A percentile compares a stretch with the other conserved stretches of the same genome.
Evolutionary conservation across 2,113 vertebrate species (phyloP).

Genomic region (Crotalus tigris): DNA sequence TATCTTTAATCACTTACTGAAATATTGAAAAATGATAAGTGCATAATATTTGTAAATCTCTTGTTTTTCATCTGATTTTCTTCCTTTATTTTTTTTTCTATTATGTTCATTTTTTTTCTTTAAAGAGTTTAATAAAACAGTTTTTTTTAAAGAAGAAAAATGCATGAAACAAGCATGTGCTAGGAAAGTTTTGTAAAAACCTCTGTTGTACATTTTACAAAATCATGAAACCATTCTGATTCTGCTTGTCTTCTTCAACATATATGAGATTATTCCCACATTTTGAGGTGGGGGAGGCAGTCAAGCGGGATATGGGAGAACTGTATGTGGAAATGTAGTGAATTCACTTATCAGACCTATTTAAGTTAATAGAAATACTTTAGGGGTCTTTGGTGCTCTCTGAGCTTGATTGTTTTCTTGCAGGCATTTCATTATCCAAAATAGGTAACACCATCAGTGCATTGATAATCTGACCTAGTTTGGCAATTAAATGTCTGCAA

Average conservation of each 20-base stretch:
- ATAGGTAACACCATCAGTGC: neutral
- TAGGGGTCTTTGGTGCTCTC: neutral
- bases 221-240: neutral
- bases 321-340: neutral
- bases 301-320: neutral
- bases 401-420: neutral
- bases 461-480: neutral
- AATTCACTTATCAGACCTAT: neutral
- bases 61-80: neutral
- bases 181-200: neutral
- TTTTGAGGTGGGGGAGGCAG: neutral
- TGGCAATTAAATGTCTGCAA: neutral
- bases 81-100: neutral
- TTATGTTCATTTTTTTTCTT: neutral
- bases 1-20: neutral
- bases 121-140: neutral
- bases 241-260: neutral
- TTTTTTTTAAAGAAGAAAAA: neutral
- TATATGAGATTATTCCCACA: neutral
- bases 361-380: neutral
- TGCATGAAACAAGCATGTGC: neutral
- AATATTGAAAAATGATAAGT: neutral
- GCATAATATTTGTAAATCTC: neutral
- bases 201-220: neutral
- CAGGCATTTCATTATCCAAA: neutral